Percentiles rank a stretch among this genome's conserved stretches.
phyloP scores from a whole-genome alignment of 2,888 invertebrate genomes.

The Lycia hirtaria region DNA sequence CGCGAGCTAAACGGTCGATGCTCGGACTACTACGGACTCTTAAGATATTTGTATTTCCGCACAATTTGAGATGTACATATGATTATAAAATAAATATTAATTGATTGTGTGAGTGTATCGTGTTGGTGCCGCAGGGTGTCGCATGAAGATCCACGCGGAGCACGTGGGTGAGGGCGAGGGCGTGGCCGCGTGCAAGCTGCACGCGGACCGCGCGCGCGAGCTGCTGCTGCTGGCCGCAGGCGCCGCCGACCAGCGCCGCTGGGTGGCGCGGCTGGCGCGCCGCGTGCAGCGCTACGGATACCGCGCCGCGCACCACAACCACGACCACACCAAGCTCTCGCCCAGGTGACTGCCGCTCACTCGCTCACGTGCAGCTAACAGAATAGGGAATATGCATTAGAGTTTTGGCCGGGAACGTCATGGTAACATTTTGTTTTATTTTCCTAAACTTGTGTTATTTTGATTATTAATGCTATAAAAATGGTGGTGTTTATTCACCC shows the following conservation, averaged over 20 bases:
- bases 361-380: constrained; percentile 96
- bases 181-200: constrained; percentile 97
- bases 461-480: too few species aligned
- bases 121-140: constrained; percentile 88
- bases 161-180: constrained; percentile 92
- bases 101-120: not conserved
- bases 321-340: constrained; percentile 72
- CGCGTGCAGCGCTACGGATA: constrained; percentile 97
- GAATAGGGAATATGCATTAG: too few species aligned
- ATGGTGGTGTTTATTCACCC: too few species aligned
- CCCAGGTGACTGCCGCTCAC: constrained; percentile 87
- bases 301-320: constrained; percentile 92
- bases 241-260: constrained; percentile 95
- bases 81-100: not conserved
- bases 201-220: constrained; percentile 98
- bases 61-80: too few species aligned
- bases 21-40: too few species aligned
- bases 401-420: too few species aligned
- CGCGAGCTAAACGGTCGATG: too few species aligned
- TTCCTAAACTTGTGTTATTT: too few species aligned
- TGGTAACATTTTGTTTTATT: too few species aligned
- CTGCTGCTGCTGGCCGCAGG: constrained; percentile 94
- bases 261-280: constrained; percentile 96
- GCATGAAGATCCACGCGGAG: constrained; percentile 98
- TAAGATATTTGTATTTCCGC: too few species aligned